Evolutionary conservation across 1,140 invertebrate species (phyloP), one percentile per base, ranked within the genome.

Genomic region (Trichoplusia ni): DNA sequence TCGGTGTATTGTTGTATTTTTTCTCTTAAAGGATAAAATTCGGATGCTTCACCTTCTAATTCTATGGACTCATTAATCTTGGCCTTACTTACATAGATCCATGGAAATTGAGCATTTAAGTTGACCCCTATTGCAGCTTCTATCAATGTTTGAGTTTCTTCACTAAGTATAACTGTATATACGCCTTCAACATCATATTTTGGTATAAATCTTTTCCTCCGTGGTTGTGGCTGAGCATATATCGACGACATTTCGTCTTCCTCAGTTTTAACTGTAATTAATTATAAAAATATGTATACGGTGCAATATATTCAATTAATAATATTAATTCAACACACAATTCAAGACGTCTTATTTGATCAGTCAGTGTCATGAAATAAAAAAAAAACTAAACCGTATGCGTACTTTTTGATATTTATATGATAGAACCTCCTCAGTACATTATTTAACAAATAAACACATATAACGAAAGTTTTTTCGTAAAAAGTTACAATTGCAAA

Each of bases 71-170:
- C 94, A 33, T 93, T 86, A 4, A 95, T 90, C 23, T 92, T 81
- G 42, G 92, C 91, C 80, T 93, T 95, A 3, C 84, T 87, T 0
- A 96, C 83, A 54, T 88, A 90, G 44, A 93, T 93, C 95, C 95
- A 96, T 0, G 95, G 94, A 77, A 92, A 93, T 81, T 96, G 95
- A 7, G 93, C 92, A 0, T 93, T 95, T 0, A 96, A 91, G 74
- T 93, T 90, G 1, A 81, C 65, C 9, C 92, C 92, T 46, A 93
- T 83, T 8, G 91, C 75, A 19, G 92, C 81, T 64, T 92, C 90
- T 4, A 93, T 83, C 18, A 81, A 70, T 44, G 86, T 81, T 69
- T 93, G 92, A 13, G 86, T 90, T 68, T 89, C 86, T 71, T 90
- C 89, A 18, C 82, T 77, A 9, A 91, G 21, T 29, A 79, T 60